Percentiles rank a stretch among this genome's conserved stretches.
Evolutionary conservation across 1,140 invertebrate genomes (phyloP).

Genomic region (Rhopalosiphum padi): DNA sequence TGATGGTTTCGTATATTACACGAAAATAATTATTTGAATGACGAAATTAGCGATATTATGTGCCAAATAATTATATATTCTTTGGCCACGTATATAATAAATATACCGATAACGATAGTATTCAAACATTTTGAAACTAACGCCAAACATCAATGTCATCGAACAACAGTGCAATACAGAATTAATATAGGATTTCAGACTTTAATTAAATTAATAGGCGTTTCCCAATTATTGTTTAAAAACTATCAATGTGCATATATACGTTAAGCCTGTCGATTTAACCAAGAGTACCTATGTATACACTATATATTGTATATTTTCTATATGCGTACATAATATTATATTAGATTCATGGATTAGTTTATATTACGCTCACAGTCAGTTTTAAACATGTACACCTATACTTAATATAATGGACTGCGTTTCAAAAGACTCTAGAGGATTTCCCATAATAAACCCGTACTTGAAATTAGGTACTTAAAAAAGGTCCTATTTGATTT

Average conservation of each 20-base stretch:
- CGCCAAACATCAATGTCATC: background rate
- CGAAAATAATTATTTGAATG: background rate
- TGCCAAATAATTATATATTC: slow-evolving; percentile 16
- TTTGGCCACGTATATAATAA: background rate
- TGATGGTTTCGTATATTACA: background rate
- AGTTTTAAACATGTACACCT: background rate
- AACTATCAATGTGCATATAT: background rate
- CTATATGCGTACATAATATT: background rate
- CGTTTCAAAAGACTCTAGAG: slow-evolving; percentile 17
- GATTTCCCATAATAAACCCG: background rate
- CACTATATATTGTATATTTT: background rate
- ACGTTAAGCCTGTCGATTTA: background rate
- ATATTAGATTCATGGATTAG: background rate
- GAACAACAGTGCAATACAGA: background rate
- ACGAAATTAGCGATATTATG: background rate
- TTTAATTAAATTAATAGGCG: background rate
- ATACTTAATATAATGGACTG: background rate
- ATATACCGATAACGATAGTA: background rate
- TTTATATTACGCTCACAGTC: background rate
- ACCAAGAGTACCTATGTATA: background rate
- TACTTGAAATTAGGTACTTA: slow-evolving; percentile 16
- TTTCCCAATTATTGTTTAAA: background rate
- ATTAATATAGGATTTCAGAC: background rate
- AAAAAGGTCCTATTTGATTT: slow-evolving; percentile 44
- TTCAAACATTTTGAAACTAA: background rate